A percentile compares a stretch with the other conserved stretches of the same genome.
Conservation (phyloP, 2,888 invertebrate species). For the Campaea margaritaria region DNA sequence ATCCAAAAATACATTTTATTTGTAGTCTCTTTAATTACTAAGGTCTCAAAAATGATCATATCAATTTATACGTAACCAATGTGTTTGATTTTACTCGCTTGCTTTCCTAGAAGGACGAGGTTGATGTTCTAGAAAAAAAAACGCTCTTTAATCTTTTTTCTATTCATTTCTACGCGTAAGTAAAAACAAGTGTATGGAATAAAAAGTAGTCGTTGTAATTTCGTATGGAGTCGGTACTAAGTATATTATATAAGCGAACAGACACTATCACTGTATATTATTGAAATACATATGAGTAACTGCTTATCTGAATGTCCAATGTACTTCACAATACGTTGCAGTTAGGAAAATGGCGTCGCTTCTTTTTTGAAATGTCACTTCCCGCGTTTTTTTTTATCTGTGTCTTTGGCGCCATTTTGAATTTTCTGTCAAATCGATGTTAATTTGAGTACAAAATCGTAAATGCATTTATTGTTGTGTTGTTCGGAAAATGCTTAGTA, state of each 20-base stretch:
- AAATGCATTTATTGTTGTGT: slow-evolving; percentile 40
- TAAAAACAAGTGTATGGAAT: slow-evolving; percentile 69
- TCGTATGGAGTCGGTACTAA: slow-evolving; percentile 75
- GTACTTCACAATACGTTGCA: slow-evolving; percentile 23
- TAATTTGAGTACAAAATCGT: slow-evolving; percentile 31
- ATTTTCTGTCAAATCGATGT: slow-evolving; percentile 29
- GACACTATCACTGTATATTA: slow-evolving; percentile 75
- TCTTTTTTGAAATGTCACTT: slow-evolving; percentile 9
- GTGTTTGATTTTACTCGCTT: slow-evolving; percentile 63
- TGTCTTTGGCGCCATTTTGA: slow-evolving; percentile 48
- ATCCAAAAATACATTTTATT: slow-evolving; percentile 53
- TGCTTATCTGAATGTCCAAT: slow-evolving; percentile 55
- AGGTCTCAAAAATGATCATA: slow-evolving; percentile 79
- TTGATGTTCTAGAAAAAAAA: slow-evolving; percentile 46
- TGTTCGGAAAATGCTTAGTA: slow-evolving; percentile 58
- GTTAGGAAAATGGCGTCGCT: slow-evolving; percentile 31
- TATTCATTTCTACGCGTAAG: slow-evolving; percentile 63
- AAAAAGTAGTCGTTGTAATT: slow-evolving; percentile 76
- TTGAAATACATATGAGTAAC: slow-evolving; percentile 55
- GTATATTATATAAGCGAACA: slow-evolving; percentile 66
- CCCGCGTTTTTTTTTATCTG: slow-evolving; percentile 15
- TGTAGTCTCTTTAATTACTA: slow-evolving; percentile 61
- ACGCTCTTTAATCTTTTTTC: slow-evolving; percentile 59
- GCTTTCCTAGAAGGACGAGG: slow-evolving; percentile 62
- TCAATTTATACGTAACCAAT: slow-evolving; percentile 82